Evolutionary conservation across 2,797 vertebrate species (phyloP), one percentile per base, ranked within the genome.

Genomic region (Melanotaenia pygmaea): DNA sequence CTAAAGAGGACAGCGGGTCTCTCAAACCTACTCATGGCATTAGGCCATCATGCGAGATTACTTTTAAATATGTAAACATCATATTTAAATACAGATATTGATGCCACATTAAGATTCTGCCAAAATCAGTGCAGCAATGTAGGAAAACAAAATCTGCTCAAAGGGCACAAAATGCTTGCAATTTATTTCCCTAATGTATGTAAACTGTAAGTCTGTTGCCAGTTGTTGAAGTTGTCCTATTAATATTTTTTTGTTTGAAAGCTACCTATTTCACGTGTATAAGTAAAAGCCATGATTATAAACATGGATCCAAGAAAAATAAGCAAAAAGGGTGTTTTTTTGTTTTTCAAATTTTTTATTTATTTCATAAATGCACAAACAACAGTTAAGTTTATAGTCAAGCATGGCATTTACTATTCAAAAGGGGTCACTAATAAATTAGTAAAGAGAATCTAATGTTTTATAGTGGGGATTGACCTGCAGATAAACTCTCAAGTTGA

Each of bases 31-130:
- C 81, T 76, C 74, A 78, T 90, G 84, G 90, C 88, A 86, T 92
- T 89, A 88, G 77, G 79, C 87, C 85, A 87, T 80, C 63, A 84
- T 74, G 76, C 74, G 62, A 79, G 72, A 84, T 93, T 92, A 78
- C 61, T 85, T 89, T 86, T 88, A 92, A 93, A 93, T 88, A 92
- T 90, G 87, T 91, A 91, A 90, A 91, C 81, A 90, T 88, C 68
- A 74, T 83, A 64, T 91, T 93, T 93, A 91, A 93, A 92, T 85
- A 89, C 86, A 72, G 84, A 72, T 83, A 72, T 75, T 54, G 37
- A 54, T 67, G 65, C 59, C 76, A 67, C 77, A 70, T 22, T 76
- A 69, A 60, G 63, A 64, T 34, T 28, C 63, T 62, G 77, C 63
- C 80, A 91, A 83, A 83, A 80, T 66, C 2, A 67, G 24, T 70